Evolutionary conservation across 2,888 invertebrate genomes (phyloP).

Genomic region (Aspidiotus destructor): DNA sequence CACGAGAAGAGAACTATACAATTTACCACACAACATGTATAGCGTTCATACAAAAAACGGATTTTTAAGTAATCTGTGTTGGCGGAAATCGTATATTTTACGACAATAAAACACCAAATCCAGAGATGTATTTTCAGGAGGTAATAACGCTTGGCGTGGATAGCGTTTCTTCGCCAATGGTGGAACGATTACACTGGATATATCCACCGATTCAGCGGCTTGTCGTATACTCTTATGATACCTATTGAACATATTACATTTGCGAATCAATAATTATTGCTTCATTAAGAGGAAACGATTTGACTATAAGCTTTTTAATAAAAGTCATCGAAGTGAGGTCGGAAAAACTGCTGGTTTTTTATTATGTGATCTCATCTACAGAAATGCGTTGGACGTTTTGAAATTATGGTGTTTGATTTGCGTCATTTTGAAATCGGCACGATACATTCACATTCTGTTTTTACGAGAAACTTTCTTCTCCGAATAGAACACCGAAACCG

Average conservation of each 20-base stretch:
- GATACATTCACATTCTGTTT: too few species aligned
- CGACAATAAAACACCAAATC: slow-evolving; percentile 92
- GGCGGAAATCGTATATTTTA: slow-evolving; percentile 87
- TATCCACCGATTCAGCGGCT: slow-evolving; percentile 24
- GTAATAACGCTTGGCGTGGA: slow-evolving; percentile 50
- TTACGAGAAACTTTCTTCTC: too few species aligned
- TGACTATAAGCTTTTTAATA: too few species aligned
- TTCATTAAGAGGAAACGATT: too few species aligned
- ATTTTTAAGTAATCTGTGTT: slow-evolving; percentile 54
- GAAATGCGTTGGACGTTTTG: too few species aligned
- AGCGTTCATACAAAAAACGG: slow-evolving; percentile 34
- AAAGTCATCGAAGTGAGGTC: too few species aligned
- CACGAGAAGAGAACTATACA: neutral
- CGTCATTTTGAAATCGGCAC: too few species aligned
- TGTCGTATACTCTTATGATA: slow-evolving; percentile 28
- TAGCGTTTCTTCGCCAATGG: slow-evolving; percentile 52
- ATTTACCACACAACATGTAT: neutral
- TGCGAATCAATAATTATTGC: too few species aligned
- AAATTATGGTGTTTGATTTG: too few species aligned
- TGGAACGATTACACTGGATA: slow-evolving; percentile 43
- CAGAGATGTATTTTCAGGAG: slow-evolving; percentile 57
- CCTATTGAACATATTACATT: slow-evolving; percentile 7
- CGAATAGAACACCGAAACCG: too few species aligned
- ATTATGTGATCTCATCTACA: too few species aligned
- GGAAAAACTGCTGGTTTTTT: too few species aligned